A percentile compares a stretch with the other conserved stretches of the same genome.
Evolutionary conservation across 1,140 invertebrate genomes (phyloP).

Genomic region (Hypsibius dujardini): DNA sequence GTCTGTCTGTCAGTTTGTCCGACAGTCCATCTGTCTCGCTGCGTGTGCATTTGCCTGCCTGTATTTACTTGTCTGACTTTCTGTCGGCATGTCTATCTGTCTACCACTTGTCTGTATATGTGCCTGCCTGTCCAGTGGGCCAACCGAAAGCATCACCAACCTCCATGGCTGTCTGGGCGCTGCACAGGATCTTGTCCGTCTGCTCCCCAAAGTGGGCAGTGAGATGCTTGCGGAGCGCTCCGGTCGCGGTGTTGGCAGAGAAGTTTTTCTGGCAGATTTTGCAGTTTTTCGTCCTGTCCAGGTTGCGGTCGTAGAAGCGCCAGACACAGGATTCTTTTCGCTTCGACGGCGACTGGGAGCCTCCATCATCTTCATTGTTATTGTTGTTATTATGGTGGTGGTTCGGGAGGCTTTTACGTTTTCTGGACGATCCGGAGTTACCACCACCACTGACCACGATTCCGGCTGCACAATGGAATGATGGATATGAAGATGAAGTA

Average conservation of each 20-base stretch:
- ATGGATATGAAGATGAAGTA: no score
- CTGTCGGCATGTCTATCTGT: no score
- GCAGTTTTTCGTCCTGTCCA: neutral
- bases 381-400: no score
- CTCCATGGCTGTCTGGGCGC: neutral
- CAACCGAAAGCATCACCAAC: neutral
- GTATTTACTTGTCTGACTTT: no score
- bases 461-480: no score
- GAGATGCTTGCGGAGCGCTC: neutral
- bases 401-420: no score
- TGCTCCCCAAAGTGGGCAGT: neutral
- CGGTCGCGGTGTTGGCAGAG: neutral
- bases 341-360: neutral
- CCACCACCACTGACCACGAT: no score
- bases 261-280: slow-evolving; percentile 6
- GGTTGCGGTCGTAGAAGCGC: slow-evolving; percentile 8
- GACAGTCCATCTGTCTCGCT: no score
- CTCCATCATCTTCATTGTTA: neutral
- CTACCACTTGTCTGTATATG: no score
- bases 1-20: no score
- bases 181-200: neutral
- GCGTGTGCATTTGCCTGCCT: no score
- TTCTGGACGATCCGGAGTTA: no score
- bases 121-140: neutral
- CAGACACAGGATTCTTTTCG: neutral